Evolutionary conservation across 2,888 invertebrate genomes (phyloP), one percentile per base, ranked within the genome.

Genomic region (Cephus pygmeus): DNA sequence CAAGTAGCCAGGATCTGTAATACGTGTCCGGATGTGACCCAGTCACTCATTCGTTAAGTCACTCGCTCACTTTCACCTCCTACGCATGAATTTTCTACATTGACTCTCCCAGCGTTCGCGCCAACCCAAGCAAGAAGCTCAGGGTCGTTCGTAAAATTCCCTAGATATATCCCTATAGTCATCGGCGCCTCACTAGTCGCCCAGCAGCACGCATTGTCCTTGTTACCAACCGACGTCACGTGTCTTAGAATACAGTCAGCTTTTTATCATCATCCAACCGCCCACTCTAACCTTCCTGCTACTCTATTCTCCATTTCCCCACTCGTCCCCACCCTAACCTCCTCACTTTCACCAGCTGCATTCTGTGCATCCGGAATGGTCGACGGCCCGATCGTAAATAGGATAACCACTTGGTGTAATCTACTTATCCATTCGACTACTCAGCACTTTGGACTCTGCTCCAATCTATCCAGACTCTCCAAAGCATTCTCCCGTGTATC

Each of bases 31-130:
- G 56, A 56, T 56, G 56, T 56, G 56, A 56, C 56, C 33, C 71
- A 34, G 71, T 71, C 71, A 34, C 31, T 34, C 71, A 76, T 79
- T 83, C 82, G 83, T 84, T 80, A 81, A 86, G 84, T 85, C 84
- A 82, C 78, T 78, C 82, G 77, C 81, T 88, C 88, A 88, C 89
- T 89, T 89, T 89, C 89, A 87, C 89, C 87, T 82, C 89, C 89
- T 83, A 88, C 88, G 85, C 86, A 79, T 82, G 79, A 82, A 87
- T 87, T 86, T 85, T 89, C 85, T 81, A 84, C 83, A 15, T 56
- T 80, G 76, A 12, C 71, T 71, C 71, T 34, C 71, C 23, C 31
- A 4, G n/a, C 31, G 71, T 15, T 30, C 15, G 71, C 71, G 33
- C 31, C 77, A 78, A 75, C 77, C 75, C 71, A 40, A 73, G 73